Conservation (phyloP, 2,797 vertebrate species). For the Dryobates pubescens region DNA sequence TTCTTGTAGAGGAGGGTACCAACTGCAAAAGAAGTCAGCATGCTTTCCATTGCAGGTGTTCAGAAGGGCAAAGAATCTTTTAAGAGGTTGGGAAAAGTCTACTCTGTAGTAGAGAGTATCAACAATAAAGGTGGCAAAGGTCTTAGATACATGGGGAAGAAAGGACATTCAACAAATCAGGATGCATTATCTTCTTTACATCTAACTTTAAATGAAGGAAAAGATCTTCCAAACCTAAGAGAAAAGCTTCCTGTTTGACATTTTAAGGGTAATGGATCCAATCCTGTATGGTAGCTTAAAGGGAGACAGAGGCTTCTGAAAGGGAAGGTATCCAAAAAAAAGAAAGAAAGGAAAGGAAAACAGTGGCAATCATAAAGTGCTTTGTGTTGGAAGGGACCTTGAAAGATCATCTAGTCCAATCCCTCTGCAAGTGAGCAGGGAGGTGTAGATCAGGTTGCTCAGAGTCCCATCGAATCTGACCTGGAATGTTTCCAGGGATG, state of each 20-base stretch:
- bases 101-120: background rate
- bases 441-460: background rate
- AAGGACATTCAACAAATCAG: background rate
- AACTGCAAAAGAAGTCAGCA: background rate
- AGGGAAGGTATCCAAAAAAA: background rate
- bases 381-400: background rate
- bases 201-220: background rate
- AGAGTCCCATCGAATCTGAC: background rate
- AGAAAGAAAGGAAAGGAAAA: background rate
- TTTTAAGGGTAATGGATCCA: background rate
- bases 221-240: background rate
- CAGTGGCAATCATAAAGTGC: background rate
- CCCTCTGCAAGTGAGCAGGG: background rate
- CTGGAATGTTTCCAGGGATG: too few species aligned
- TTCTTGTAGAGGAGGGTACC: background rate
- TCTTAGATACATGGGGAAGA: fast-evolving
- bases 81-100: background rate
- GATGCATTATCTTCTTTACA: background rate
- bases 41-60: background rate
- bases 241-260: background rate
- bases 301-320: background rate
- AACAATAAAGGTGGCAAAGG: background rate
- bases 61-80: background rate
- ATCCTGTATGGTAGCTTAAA: background rate
- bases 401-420: background rate